Evolutionary conservation across 2,888 invertebrate species (phyloP).

Genomic region (Liodrosophila aerea): DNA sequence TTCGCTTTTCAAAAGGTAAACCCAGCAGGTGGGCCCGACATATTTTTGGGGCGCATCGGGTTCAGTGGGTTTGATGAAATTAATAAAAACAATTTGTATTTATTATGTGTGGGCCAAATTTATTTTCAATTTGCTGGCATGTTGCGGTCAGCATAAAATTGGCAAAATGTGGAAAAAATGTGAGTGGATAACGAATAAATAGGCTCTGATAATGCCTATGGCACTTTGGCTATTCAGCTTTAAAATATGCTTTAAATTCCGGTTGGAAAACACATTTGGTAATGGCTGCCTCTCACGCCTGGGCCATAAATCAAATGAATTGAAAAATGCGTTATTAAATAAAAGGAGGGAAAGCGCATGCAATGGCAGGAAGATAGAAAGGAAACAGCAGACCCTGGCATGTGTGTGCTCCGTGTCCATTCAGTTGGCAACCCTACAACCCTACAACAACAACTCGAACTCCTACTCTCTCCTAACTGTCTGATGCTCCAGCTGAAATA

Average conservation of each 20-base stretch:
- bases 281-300: slow-evolving; percentile 57
- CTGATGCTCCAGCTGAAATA: slow-evolving; percentile 51
- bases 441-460: slow-evolving; percentile 3
- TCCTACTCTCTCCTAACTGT: slow-evolving; percentile 10
- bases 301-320: slow-evolving; percentile 68
- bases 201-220: slow-evolving; percentile 4
- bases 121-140: slow-evolving; percentile 64
- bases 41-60: slow-evolving; percentile 42
- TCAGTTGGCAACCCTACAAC: slow-evolving; percentile 5
- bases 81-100: slow-evolving; percentile 70
- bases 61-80: slow-evolving; percentile 66
- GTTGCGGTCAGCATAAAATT: slow-evolving; percentile 47
- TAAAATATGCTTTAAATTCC: slow-evolving; percentile 6
- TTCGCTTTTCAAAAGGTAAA: background rate
- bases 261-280: slow-evolving; percentile 29
- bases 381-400: slow-evolving; percentile 17
- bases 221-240: background rate
- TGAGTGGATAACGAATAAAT: background rate
- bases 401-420: slow-evolving; percentile 17
- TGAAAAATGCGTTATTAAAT: slow-evolving; percentile 76
- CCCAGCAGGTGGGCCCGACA: slow-evolving; percentile 44
- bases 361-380: slow-evolving; percentile 8
- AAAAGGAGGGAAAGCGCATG: slow-evolving; percentile 33
- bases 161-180: slow-evolving; percentile 9
- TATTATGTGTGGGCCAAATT: slow-evolving; percentile 51